Conservation (phyloP, 2,888 invertebrate genomes). For the Argynnis bischoffii region DNA sequence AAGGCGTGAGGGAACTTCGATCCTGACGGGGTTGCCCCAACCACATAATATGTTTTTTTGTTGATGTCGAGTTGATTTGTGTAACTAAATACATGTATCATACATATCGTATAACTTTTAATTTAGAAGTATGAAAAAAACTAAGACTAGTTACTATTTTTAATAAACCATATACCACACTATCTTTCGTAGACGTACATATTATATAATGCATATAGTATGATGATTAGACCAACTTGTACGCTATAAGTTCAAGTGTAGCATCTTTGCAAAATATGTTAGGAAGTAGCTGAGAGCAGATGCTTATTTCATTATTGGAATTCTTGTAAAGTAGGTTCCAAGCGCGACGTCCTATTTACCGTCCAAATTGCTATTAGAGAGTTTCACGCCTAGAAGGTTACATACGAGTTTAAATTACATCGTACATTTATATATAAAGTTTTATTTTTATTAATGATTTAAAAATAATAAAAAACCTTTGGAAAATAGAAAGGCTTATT, state of each 20-base stretch:
- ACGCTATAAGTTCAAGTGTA: conserved; percentile 26
- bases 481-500: too few species aligned
- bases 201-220: not conserved
- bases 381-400: conserved; percentile 58
- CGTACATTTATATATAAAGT: not conserved
- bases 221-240: not conserved
- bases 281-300: conserved; percentile 40
- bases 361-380: conserved; percentile 76
- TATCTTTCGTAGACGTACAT: not conserved
- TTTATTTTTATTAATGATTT: not conserved
- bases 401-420: conserved; percentile 30
- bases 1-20: too few species aligned
- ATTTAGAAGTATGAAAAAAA: too few species aligned
- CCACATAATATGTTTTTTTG: too few species aligned
- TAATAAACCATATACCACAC: not conserved
- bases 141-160: not conserved
- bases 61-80: too few species aligned
- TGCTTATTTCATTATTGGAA: conserved; percentile 55
- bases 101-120: too few species aligned
- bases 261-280: conserved; percentile 27
- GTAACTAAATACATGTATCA: too few species aligned
- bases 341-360: conserved; percentile 54
- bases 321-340: conserved; percentile 45
- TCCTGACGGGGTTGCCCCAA: too few species aligned
- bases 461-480: too few species aligned